Evolutionary conservation across 2,113 vertebrate species (phyloP), one percentile per base, ranked within the genome.

Genomic region (Malurus elegans): DNA sequence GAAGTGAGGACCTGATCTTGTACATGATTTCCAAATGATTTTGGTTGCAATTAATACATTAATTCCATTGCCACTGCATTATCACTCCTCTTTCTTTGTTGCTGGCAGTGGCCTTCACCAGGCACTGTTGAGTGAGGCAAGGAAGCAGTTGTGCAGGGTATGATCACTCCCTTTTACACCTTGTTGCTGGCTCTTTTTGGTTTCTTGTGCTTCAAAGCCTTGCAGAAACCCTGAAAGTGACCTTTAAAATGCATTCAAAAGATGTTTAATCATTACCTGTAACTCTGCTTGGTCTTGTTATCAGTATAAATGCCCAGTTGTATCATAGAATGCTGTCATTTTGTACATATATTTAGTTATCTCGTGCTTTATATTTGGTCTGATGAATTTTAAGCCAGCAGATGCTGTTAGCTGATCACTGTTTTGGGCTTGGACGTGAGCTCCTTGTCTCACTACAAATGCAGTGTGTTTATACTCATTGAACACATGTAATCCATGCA

Each of bases 381-480:
- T 74, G 64, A 51, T 80, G 75, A 80, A 36, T 67, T 92, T 74
- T 78, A 92, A 92, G 80, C 44, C 48, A 90, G 38, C 82, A 86
- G 71, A 93, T 83, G 82, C 79, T 93, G 48, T 90, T 90, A 90
- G 86, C 72, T 78, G 82, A 76, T 90, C 69, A 18, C 24, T 48
- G n/a, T 14, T 65, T 86, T 80, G 44, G 26, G 24, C 24, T 71
- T 74, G 74, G 58, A 71, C 0, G 0, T 20, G 56, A 40, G 83
- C 64, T 74, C 40, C 26, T 31, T 79, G 29, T 86, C 72, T 45
- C 56, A 75, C 48, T 64, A 36, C 60, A 83, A 44, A 67, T 48
- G 38, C 38, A 56, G 0, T 50, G 48, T 80, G 79, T 79, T 72
- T 76, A 8, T 21, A 62, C 26, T 70, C 45, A 14, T 1, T 42